Base-by-base conservation (phyloP, 1,140 invertebrate species). In the Drosophila watanabei region DNA sequence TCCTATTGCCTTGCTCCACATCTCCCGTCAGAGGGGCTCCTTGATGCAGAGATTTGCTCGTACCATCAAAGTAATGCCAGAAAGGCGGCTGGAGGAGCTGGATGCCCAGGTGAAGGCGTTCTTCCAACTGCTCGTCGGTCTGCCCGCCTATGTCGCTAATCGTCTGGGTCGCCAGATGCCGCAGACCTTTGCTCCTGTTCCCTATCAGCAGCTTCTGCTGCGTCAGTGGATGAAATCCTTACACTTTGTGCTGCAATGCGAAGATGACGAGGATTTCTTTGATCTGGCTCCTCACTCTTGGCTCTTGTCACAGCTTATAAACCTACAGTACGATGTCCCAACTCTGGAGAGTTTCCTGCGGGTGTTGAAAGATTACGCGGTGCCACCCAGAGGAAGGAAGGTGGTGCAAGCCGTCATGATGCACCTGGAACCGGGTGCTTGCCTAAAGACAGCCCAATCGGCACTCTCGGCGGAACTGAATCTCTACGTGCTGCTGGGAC, bases 131-230 rank as follows among this genome's bases (percentile, higher is more conserved):
- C 63, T 97, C 43, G 91, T 95, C 0, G 95, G 95, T 3, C 75
- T 97, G 52, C 96, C 96, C 0, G 95, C 94, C 76, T 92, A 95
- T 71, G 93, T 97, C 2, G 95, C 96, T 6, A 97, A 97, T 89
- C 94, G 94, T 73, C 69, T 96, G 10, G 85, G 95, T 48, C 92
- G 87, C 1, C 93, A 95, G 46, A 92, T 95, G 3, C 94, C 95
- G 0, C 93, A 94, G 41, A 93, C 94, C n/a, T 97, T 96, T 86
- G 90, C 93, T 0, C 91, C 94, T 0, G 93, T 94, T n/a, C 93
- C 94, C 20, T 97, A 95, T 89, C 93, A 94, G 2, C 94, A 94
- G 65, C 80, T 95, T n/a, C 79, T 97, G 0, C 91, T 94, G 18
- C 94, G 94, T 76, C 95, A 97, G 75, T 82, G 96, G 6, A 76